Conservation (phyloP, 92 coral and sea anemone species). For the Blastomussa wellsi region DNA sequence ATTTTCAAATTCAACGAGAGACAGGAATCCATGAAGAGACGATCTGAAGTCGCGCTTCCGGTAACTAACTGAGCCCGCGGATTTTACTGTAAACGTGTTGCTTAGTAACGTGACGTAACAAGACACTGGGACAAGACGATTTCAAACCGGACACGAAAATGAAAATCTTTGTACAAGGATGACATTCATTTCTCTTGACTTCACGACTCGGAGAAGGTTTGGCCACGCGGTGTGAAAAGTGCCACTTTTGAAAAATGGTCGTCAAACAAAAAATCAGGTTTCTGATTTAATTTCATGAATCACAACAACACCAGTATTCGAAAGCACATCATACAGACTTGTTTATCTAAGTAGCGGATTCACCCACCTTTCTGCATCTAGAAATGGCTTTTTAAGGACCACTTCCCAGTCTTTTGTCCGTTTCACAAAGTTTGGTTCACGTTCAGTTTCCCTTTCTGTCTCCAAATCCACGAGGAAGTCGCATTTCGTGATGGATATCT, state of each 20-base stretch:
- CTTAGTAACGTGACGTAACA: background rate
- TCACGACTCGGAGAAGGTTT: background rate
- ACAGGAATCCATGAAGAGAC: background rate
- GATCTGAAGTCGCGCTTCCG: background rate
- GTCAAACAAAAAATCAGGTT: no score
- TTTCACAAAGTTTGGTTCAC: slow-evolving; percentile 86
- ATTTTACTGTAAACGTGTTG: no score
- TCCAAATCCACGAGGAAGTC: slow-evolving; percentile 89
- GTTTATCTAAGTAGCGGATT: background rate
- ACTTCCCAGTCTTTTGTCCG: slow-evolving; percentile 75
- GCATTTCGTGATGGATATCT: slow-evolving; percentile 81
- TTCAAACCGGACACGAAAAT: background rate
- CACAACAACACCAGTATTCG: background rate
- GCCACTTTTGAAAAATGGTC: background rate
- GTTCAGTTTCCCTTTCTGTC: slow-evolving; percentile 67
- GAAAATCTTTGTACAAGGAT: background rate
- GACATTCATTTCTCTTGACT: background rate
- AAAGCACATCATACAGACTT: background rate
- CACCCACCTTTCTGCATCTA: slow-evolving; percentile 81
- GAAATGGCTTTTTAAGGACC: slow-evolving; percentile 72
- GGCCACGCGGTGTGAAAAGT: background rate
- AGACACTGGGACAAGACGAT: background rate
- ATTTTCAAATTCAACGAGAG: background rate
- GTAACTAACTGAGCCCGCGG: no score
- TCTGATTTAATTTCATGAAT: no score